These are phyloP conservation scores for Tylochromis polylepis DNA, from an alignment of 2,113 vertebrate species.

Conservation along the genomic window DNA sequence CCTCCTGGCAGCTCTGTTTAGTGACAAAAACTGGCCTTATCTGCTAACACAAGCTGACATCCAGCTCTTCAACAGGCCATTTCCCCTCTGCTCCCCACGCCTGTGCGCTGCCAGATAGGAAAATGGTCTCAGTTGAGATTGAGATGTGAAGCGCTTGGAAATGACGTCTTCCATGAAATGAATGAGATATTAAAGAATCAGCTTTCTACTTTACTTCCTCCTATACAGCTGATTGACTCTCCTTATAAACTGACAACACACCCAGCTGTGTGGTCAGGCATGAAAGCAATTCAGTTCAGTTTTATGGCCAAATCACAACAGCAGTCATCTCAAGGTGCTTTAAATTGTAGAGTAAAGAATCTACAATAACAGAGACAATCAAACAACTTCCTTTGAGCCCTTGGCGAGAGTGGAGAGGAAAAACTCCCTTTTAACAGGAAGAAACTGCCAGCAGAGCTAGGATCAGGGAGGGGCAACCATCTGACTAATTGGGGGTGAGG, in stretches of 20 bases:
- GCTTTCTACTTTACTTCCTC: neutral
- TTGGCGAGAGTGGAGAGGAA: neutral
- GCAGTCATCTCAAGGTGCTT: neutral
- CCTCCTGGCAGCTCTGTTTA: conserved; percentile 28
- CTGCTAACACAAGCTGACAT: conserved; percentile 16
- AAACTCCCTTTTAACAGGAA: neutral
- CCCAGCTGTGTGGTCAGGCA: neutral
- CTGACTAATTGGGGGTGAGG: neutral
- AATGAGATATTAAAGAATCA: neutral
- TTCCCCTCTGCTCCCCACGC: neutral
- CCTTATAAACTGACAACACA: neutral
- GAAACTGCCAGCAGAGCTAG: neutral
- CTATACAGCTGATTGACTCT: neutral
- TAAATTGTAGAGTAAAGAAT: neutral
- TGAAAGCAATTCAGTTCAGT: neutral
- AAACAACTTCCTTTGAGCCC: neutral
- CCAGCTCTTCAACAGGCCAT: neutral
- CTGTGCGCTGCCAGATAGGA: neutral
- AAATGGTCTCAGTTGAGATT: neutral
- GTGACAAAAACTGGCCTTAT: conserved; percentile 36
- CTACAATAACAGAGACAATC: neutral
- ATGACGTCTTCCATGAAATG: neutral
- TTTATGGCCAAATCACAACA: neutral
- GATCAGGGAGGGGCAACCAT: neutral
- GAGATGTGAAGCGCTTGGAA: neutral